Conservation (phyloP, 2,888 invertebrate species). For the Ectemnius cavifrons region DNA sequence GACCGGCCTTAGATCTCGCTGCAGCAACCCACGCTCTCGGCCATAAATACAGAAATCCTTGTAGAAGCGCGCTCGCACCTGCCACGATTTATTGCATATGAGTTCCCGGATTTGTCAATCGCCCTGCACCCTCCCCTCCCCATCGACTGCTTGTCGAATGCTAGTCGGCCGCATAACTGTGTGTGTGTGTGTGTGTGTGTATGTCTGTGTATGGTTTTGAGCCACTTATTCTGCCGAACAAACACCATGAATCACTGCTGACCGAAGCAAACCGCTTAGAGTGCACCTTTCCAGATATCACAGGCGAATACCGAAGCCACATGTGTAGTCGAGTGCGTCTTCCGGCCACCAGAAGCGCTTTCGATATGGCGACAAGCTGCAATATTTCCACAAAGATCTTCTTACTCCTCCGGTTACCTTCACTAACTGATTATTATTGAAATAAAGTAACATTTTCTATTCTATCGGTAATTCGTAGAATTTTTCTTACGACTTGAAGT, state of each 20-base stretch:
- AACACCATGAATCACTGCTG: slow-evolving; percentile 60
- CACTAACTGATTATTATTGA: too few species aligned
- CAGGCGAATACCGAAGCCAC: slow-evolving; percentile 22
- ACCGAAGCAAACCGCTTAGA: slow-evolving; percentile 13
- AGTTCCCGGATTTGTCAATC: slow-evolving; percentile 76
- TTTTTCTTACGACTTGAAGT: background rate
- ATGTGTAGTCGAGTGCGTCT: too few species aligned
- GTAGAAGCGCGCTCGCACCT: slow-evolving; percentile 49
- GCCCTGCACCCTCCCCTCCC: slow-evolving; percentile 27
- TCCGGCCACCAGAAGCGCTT: too few species aligned
- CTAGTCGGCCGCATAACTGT: too few species aligned
- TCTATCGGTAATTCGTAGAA: background rate
- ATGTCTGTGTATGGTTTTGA: slow-evolving; percentile 3
- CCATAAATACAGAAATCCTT: slow-evolving; percentile 69
- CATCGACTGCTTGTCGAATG: too few species aligned
- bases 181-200: too few species aligned
- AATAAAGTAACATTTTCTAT: too few species aligned
- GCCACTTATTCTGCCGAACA: slow-evolving; percentile 62
- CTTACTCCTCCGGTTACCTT: too few species aligned
- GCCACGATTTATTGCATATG: slow-evolving; percentile 76
- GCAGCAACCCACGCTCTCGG: slow-evolving; percentile 41
- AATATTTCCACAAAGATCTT: too few species aligned
- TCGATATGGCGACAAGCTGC: too few species aligned
- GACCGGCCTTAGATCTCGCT: slow-evolving; percentile 35
- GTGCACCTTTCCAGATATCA: slow-evolving; percentile 34